A percentile compares a stretch with the other conserved stretches of the same genome.
These are phyloP conservation scores for Aldrovandia affinis DNA, from an alignment of 2,797 vertebrate genomes.

Conservation along the genomic window DNA sequence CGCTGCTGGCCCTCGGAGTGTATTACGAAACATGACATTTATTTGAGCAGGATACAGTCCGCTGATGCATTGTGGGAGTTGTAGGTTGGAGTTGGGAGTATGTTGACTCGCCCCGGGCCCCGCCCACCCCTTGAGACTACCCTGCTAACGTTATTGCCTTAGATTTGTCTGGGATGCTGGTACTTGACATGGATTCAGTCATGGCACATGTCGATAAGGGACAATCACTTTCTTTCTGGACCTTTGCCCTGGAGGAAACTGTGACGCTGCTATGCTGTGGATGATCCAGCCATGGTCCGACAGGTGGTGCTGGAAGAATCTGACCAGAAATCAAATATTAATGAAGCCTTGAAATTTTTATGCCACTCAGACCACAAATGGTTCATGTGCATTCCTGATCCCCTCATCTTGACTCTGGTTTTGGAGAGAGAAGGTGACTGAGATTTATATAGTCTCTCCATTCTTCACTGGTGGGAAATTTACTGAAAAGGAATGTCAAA, in stretches of 20 bases:
- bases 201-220: too few relatives aligned
- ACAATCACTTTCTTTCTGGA: slow-evolving; percentile 41
- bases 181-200: too few relatives aligned
- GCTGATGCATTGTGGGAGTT: too few relatives aligned
- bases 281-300: neutral
- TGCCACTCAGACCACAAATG: slow-evolving; percentile 32
- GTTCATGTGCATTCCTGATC: slow-evolving; percentile 31
- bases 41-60: too few relatives aligned
- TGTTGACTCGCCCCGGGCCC: too few relatives aligned
- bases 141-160: neutral
- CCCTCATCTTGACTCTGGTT: slow-evolving; percentile 12
- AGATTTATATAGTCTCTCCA: neutral
- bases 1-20: too few relatives aligned
- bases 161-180: neutral
- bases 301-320: slow-evolving; percentile 35
- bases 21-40: too few relatives aligned
- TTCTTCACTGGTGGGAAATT: neutral
- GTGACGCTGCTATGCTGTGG: slow-evolving; percentile 48
- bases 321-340: slow-evolving; percentile 50
- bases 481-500: slow-evolving; percentile 1
- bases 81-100: too few relatives aligned
- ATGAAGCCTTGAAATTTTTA: slow-evolving; percentile 43
- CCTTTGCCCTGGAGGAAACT: slow-evolving; percentile 51
- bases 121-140: too few relatives aligned
- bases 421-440: neutral